phyloP scores from a whole-genome alignment of 2,797 vertebrate species.

The Helarctos malayanus region DNA sequence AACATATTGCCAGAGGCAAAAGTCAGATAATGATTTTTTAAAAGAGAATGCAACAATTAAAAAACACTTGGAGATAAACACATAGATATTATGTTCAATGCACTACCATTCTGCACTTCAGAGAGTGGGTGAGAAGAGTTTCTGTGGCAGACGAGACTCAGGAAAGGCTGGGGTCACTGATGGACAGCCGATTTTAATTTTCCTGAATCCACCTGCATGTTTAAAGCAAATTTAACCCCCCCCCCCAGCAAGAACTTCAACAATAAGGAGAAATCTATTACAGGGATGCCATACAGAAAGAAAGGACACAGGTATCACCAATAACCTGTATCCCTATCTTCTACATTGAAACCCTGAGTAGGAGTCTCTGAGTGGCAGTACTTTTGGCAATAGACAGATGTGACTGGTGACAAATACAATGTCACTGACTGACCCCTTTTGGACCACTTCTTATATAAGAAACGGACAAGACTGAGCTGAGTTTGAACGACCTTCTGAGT shows the following conservation, averaged over 20 bases:
- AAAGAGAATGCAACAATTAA: not conserved
- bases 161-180: not conserved
- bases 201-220: not conserved
- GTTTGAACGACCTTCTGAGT: not conserved
- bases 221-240: constrained; percentile 25
- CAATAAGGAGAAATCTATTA: not conserved
- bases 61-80: not conserved
- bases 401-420: not conserved
- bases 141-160: too few relatives aligned
- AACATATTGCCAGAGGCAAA: not conserved
- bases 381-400: not conserved
- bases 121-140: not conserved
- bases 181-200: not conserved
- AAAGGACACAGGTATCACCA: not conserved
- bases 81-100: not conserved
- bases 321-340: not conserved
- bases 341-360: too few relatives aligned
- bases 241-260: not conserved
- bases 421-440: not conserved
- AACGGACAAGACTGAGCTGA: not conserved
- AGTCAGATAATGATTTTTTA: constrained; percentile 60
- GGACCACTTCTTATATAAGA: not conserved
- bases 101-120: not conserved
- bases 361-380: not conserved
- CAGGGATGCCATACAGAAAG: not conserved